phyloP scores from a whole-genome alignment of 2,797 vertebrate genomes.

The Onychomys torridus region DNA sequence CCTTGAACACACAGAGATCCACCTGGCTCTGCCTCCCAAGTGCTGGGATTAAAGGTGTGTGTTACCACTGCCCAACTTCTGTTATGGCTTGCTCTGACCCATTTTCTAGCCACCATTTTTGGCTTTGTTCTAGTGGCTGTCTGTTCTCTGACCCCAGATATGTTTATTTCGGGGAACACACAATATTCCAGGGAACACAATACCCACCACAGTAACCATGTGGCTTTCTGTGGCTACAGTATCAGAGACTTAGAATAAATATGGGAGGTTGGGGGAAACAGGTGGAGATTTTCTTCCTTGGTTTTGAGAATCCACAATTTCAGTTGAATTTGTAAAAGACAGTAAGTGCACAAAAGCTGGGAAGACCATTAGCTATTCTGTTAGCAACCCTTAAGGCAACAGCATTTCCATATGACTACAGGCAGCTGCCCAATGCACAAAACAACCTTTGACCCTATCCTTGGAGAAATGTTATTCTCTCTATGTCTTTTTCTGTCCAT shows the following conservation, averaged over 20 bases:
- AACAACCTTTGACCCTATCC: conserved; percentile 86
- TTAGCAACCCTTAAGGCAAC: conserved; percentile 82
- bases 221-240: conserved; percentile 55
- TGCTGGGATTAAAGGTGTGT: too few relatives aligned
- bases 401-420: conserved; percentile 84
- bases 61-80: too few relatives aligned
- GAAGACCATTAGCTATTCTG: conserved; percentile 84
- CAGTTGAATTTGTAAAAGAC: conserved; percentile 84
- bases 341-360: conserved; percentile 83
- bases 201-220: too few relatives aligned
- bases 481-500: conserved; percentile 85
- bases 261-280: conserved; percentile 54
- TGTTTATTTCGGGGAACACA: too few relatives aligned
- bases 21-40: too few relatives aligned
- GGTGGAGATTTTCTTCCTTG: conserved; percentile 54
- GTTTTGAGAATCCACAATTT: conserved; percentile 80
- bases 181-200: too few relatives aligned
- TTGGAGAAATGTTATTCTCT: conserved; percentile 88
- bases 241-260: conserved; percentile 76
- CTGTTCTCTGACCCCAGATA: too few relatives aligned
- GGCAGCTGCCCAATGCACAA: conserved; percentile 87
- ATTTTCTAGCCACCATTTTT: too few relatives aligned
- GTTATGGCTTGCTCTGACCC: too few relatives aligned
- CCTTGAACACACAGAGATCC: too few relatives aligned
- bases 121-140: too few relatives aligned